Percentiles rank a stretch among this genome's conserved stretches.
Conservation (phyloP, 2,113 vertebrate genomes). For the Ameiurus melas region DNA sequence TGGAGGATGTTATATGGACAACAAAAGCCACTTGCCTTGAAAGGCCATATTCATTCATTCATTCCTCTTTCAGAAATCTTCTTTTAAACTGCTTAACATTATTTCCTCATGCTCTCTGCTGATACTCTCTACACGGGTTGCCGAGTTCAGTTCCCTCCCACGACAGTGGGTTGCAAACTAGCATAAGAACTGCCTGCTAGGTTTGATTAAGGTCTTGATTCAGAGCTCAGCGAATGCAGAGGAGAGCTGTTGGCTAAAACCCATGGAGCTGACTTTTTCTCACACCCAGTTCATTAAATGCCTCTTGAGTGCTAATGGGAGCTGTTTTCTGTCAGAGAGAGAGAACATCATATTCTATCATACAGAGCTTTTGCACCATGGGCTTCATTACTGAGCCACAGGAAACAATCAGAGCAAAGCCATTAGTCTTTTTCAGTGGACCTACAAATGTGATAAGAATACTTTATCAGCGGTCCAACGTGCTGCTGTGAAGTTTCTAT, state of each 20-base stretch:
- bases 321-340: conserved; percentile 4
- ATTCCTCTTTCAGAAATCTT: not conserved
- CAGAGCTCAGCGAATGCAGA: not conserved
- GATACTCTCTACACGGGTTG: not conserved
- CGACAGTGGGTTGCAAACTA: not conserved
- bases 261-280: not conserved
- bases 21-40: not conserved
- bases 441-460: conserved; percentile 21
- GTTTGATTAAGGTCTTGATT: conserved; percentile 35
- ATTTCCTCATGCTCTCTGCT: not conserved
- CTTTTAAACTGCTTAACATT: not conserved
- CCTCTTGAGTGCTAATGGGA: conserved; percentile 44
- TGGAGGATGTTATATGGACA: not conserved
- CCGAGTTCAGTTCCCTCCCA: conserved; percentile 12
- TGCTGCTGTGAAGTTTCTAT: conserved; percentile 20
- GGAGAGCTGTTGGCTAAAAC: conserved; percentile 15
- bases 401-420: conserved; percentile 33
- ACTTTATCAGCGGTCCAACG: conserved; percentile 18
- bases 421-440: conserved; percentile 41
- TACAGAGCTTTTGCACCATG: conserved; percentile 37
- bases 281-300: conserved; percentile 36
- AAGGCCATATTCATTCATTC: not conserved
- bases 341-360: conserved; percentile 38
- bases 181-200: conserved; percentile 12
- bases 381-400: conserved; percentile 43